Conservation (phyloP, 2,113 vertebrate genomes). For the Cercocebus atys region DNA sequence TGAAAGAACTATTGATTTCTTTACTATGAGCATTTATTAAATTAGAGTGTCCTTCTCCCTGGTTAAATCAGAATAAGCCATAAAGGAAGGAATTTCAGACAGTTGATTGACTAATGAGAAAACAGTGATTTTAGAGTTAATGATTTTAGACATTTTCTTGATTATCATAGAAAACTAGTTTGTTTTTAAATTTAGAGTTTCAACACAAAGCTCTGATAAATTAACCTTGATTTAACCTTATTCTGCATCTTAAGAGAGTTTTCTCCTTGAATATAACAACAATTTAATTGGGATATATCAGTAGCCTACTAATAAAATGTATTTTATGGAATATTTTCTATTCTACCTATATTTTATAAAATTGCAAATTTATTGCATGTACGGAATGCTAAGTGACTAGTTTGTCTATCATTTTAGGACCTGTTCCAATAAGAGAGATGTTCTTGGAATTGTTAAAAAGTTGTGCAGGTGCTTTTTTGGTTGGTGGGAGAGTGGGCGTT, state of each 20-base stretch:
- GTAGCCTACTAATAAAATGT: not conserved
- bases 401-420: not conserved
- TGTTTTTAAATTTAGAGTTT: conserved; percentile 4
- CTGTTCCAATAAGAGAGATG: not conserved
- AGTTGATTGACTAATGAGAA: not conserved
- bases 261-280: conserved; percentile 40
- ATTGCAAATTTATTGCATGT: not conserved
- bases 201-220: not conserved
- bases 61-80: not conserved
- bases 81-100: conserved; percentile 7
- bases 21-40: conserved; percentile 20
- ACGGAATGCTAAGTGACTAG: not conserved
- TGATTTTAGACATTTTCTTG: conserved; percentile 42
- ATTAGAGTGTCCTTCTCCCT: not conserved
- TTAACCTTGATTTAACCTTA: conserved; percentile 46
- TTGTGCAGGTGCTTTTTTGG: not conserved
- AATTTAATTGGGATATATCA: not conserved
- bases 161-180: conserved; percentile 14
- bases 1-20: not conserved
- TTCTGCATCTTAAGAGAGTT: conserved; percentile 31
- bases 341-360: not conserved
- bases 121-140: conserved; percentile 41
- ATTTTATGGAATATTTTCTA: not conserved
- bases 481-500: not conserved
- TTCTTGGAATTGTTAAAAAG: not conserved